Base-by-base conservation (phyloP, 2,113 vertebrate genomes). In the Ciconia maguari region DNA sequence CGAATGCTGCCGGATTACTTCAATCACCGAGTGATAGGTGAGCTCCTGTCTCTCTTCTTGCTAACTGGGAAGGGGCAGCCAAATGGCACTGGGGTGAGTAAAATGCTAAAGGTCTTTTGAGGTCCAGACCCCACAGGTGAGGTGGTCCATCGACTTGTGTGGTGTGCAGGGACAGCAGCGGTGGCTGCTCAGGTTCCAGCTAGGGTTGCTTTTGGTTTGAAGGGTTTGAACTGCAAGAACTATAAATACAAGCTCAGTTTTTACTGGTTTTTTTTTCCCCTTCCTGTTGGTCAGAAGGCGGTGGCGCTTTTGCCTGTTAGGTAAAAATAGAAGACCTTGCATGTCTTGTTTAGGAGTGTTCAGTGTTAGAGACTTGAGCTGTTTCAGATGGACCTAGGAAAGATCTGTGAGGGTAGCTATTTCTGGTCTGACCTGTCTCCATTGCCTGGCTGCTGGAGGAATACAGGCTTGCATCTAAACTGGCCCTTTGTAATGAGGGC, bases 1-100 rank as follows among this genome's bases (percentile, higher is more conserved):
- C 98, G 99, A 96, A 99, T 99, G 99, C 98, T 99, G 88, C 99
- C 99, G 0, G 99, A 99, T 97, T 99, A 99, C 96, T 99, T 99
- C 97, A 99, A 99, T 97, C 99, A 98, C 96, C 97, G 99, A 41
- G 99, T 99, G 80, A 99, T 99, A 58, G 99, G 99, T 99, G 94
- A 98, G 90, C 94, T 38, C 0, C 0, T 34, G 48, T 34, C 11
- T 69, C 25, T 76, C 30, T 58, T 26, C 36, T 58, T 88, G 34
- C 66, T 51, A 26, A 3, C 66, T 69, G 58, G 68, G 65, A 87
- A 65, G 15, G 32, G 51, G 30, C 32, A 75, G 38, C 30, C 3
- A 1, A 10, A 3, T 41, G 55, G 58, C 48, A 52, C 11, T 32
- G 48, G 25, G 7, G 7, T 17, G 21, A 46, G 17, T 32, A 32